Evolutionary conservation across 1,140 invertebrate genomes (phyloP).

Genomic region (Halictus rubicundus): DNA sequence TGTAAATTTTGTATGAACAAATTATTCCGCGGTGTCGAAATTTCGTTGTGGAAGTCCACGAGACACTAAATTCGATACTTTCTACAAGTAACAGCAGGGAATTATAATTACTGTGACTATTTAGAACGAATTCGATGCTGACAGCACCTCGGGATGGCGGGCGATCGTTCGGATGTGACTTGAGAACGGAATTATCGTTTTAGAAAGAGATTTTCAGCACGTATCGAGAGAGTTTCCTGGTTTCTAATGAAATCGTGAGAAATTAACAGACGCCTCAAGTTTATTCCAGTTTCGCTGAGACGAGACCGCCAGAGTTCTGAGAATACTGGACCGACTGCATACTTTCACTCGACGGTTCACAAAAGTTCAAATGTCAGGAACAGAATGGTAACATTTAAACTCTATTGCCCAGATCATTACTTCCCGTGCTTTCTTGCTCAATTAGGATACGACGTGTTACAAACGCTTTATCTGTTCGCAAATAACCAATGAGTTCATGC

Average conservation of each 20-base stretch:
- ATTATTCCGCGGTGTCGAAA: no score
- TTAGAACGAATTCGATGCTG: neutral
- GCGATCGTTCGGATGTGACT: neutral
- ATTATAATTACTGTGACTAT: neutral
- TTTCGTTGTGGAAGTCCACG: no score
- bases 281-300: conserved; percentile 10
- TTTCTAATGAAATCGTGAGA: conserved; percentile 35
- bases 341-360: conserved; percentile 55
- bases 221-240: neutral
- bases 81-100: no score
- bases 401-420: conserved; percentile 22
- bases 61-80: no score
- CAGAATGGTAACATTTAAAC: conserved; percentile 55
- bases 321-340: conserved; percentile 15
- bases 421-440: conserved; percentile 29
- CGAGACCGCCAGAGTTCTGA: conserved; percentile 12
- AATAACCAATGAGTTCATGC: neutral
- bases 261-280: conserved; percentile 12
- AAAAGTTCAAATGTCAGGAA: conserved; percentile 59
- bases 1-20: no score
- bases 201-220: no score
- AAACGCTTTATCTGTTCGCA: neutral
- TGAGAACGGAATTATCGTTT: no score
- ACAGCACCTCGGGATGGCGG: neutral
- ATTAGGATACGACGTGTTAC: conserved; percentile 2